Evolutionary conservation across 1,140 invertebrate genomes (phyloP), one percentile per base, ranked within the genome.

Genomic region (Bombus breviceps): DNA sequence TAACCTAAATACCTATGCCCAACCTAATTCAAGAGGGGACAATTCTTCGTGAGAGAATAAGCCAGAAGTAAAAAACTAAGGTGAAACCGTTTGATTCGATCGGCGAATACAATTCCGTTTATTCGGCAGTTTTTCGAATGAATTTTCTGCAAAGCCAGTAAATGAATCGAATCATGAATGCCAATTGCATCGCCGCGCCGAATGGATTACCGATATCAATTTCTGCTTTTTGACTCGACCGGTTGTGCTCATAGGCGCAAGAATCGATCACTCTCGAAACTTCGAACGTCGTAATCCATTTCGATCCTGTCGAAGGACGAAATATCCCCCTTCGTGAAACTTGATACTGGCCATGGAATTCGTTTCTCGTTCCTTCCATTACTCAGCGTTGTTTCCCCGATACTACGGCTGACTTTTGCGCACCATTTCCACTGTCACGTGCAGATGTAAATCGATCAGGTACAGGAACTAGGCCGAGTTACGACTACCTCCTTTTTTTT

Each of bases 341-440:
- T 90, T 87, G 89, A 90, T 90, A 90, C 78, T 75, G 59, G 66
- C 66, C 82, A 71, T 87, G 89, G 86, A 85, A 90, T 90, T 87
- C 89, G 86, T 87, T 90, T 80, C 73, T 83, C 89, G 88, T 85
- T 75, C 53, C 82, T 85, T 90, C 89, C 82, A 90, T 90, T 90
- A 90, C 80, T 86, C 88, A 89, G 89, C 88, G 87, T 74, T 87
- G 79, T 81, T 90, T 88, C 82, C 68, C 77, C 85, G 80, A 79
- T 68, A 78, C 76, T 81, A 77, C 81, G 73, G 66, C 81, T 79
- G 88, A 86, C 80, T 76, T 74, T 79, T 39, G 84, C 84, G 71
- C 84, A 73, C 77, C 76, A 66, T 89, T 89, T 89, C 85, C 62
- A 80, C 88, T 83, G 66, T 59, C 77, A 69, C 41, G 66, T 80